A percentile compares a stretch with the other conserved stretches of the same genome.
These are phyloP conservation scores for Scytalopus superciliaris DNA, from an alignment of 2,113 vertebrate genomes.

Conservation along the genomic window DNA sequence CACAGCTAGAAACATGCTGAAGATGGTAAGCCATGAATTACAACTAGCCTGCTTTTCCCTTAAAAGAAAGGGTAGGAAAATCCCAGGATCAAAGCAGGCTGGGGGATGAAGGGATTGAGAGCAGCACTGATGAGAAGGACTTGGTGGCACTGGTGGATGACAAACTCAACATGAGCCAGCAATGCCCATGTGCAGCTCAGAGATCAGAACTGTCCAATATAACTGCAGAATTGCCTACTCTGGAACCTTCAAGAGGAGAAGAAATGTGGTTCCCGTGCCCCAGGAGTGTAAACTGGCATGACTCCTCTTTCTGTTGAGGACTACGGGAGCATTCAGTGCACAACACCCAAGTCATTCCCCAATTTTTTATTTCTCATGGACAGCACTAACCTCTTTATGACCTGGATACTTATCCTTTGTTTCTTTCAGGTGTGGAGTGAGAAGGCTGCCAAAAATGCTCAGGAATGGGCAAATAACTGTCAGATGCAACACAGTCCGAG, in stretches of 20 bases:
- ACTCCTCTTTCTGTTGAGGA: not conserved
- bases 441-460: slow-evolving; percentile 4
- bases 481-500: slow-evolving; percentile 11
- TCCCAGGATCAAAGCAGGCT: not conserved
- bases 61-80: not conserved
- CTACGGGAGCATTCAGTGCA: accelerated
- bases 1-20: slow-evolving; percentile 65
- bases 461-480: slow-evolving; percentile 41
- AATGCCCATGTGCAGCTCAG: not conserved
- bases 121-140: not conserved
- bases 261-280: not conserved
- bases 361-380: not conserved
- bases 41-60: not conserved
- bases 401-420: not conserved
- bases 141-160: not conserved
- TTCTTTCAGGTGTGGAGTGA: slow-evolving; percentile 48
- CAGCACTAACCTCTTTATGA: not conserved
- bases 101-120: not conserved
- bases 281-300: not conserved
- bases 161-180: not conserved
- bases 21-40: slow-evolving; percentile 61
- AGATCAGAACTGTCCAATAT: not conserved
- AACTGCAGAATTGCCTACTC: not conserved
- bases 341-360: accelerated
- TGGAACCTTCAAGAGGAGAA: not conserved